Conservation (phyloP, 1,140 invertebrate species). For the Bicyclus anynana region DNA sequence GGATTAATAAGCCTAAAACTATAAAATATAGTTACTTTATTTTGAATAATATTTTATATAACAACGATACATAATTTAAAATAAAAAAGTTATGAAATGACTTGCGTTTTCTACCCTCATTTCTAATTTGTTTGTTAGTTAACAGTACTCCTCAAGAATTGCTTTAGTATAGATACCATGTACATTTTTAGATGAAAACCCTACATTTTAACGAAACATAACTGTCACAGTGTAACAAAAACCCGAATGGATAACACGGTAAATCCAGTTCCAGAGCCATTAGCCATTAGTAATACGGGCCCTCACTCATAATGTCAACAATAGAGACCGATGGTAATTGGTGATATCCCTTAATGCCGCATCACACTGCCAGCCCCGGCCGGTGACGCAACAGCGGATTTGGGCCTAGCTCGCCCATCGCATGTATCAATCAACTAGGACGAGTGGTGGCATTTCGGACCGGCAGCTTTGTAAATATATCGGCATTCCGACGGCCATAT, state of each 20-base stretch:
- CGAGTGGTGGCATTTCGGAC: not conserved
- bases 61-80: too few relatives aligned
- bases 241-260: not conserved
- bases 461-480: not conserved
- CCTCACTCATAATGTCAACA: slow-evolving; percentile 30
- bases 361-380: slow-evolving; percentile 27
- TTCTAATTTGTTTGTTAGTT: too few relatives aligned
- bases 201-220: not conserved
- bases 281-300: slow-evolving; percentile 28
- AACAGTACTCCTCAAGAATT: too few relatives aligned
- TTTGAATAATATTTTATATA: too few relatives aligned
- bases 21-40: too few relatives aligned
- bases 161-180: too few relatives aligned
- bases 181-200: too few relatives aligned
- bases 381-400: slow-evolving; percentile 28
- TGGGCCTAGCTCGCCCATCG: slow-evolving; percentile 24
- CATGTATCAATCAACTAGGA: slow-evolving; percentile 32
- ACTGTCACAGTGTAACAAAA: not conserved
- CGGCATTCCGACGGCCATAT: not conserved
- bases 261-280: slow-evolving; percentile 11
- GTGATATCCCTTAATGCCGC: slow-evolving; percentile 26
- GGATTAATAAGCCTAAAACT: too few relatives aligned
- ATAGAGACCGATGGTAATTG: slow-evolving; percentile 27
- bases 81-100: too few relatives aligned
- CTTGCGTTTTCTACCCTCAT: too few relatives aligned